Evolutionary conservation across 92 coral and sea anemone genomes (phyloP).

Genomic region (Phenganax stokvisi): DNA sequence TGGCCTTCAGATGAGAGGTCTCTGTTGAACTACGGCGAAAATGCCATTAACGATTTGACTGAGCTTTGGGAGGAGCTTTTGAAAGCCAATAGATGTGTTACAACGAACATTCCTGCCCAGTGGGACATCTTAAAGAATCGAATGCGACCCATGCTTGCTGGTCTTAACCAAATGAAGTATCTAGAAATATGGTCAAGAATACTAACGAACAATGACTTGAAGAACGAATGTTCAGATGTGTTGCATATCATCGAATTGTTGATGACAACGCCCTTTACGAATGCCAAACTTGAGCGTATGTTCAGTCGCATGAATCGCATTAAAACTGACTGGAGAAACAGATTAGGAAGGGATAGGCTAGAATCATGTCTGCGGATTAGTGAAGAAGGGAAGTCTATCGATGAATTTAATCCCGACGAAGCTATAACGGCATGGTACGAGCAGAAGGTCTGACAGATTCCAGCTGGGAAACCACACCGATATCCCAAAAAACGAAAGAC

Average conservation of each 20-base stretch:
- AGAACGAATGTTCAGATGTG: conserved; percentile 34
- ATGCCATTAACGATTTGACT: conserved; percentile 7
- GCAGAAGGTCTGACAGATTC: conserved; percentile 21
- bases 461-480: conserved; percentile 20
- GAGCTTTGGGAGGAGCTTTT: conserved; percentile 28
- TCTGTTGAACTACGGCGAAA: neutral
- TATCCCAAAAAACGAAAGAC: conserved; percentile 3
- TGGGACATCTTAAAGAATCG: conserved; percentile 45
- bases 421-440: conserved; percentile 9
- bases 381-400: conserved; percentile 34
- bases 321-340: conserved; percentile 43
- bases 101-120: conserved; percentile 20
- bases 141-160: conserved; percentile 26
- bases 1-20: neutral
- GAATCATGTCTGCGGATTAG: conserved; percentile 35
- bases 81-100: conserved; percentile 10
- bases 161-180: conserved; percentile 20
- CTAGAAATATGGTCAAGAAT: conserved; percentile 17
- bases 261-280: conserved; percentile 26
- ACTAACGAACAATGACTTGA: conserved; percentile 29
- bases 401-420: conserved; percentile 28
- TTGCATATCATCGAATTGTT: conserved; percentile 39
- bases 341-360: conserved; percentile 37
- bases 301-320: conserved; percentile 37
- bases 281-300: conserved; percentile 37